These are phyloP conservation scores for Hyla sarda DNA, from an alignment of 2,113 vertebrate species.

Conservation along the genomic window DNA sequence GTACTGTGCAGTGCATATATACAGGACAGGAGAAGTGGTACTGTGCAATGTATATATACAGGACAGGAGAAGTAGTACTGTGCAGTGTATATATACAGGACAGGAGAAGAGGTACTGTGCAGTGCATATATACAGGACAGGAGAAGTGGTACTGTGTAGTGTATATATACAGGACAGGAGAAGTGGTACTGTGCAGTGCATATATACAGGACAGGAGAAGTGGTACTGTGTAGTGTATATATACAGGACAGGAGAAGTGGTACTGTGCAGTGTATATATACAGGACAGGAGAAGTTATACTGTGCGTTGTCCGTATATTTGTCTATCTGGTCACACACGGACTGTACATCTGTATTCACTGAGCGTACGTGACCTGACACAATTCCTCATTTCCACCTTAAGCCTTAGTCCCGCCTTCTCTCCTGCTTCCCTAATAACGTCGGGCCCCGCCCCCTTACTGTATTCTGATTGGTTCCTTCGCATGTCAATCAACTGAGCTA, in stretches of 20 bases:
- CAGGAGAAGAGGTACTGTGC: background rate
- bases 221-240: background rate
- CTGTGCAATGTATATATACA: too few species aligned
- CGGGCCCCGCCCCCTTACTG: background rate
- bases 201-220: too few species aligned
- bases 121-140: background rate
- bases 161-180: background rate
- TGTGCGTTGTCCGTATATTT: too few species aligned
- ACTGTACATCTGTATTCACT: too few species aligned
- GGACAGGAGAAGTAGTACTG: background rate
- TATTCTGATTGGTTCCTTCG: constrained; percentile 14
- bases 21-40: too few species aligned
- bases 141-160: background rate
- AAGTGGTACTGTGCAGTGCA: too few species aligned
- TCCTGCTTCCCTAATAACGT: background rate
- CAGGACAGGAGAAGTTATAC: too few species aligned
- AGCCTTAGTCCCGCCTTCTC: background rate
- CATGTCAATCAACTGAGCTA: background rate
- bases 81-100: background rate
- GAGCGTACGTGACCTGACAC: background rate
- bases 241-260: background rate
- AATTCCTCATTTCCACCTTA: constrained; percentile 42
- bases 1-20: too few species aligned
- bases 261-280: background rate
- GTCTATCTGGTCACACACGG: too few species aligned